Conservation (phyloP, 2,797 vertebrate species). For the Muraenolepis orangiensis region DNA sequence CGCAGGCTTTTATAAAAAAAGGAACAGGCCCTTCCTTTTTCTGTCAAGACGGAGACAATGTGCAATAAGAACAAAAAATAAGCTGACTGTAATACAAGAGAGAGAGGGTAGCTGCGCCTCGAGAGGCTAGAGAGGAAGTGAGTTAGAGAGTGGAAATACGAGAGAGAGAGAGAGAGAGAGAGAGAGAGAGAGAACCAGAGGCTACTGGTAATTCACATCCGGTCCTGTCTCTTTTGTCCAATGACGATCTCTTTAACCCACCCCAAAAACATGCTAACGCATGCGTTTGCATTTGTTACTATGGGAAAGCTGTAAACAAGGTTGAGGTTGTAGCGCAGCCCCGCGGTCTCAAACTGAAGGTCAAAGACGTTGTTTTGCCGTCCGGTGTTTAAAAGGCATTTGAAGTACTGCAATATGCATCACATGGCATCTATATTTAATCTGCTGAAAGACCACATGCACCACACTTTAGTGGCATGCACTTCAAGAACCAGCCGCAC, state of each 20-base stretch:
- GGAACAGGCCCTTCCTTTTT: too few species aligned
- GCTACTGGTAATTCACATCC: background rate
- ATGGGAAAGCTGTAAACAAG: conserved; percentile 34
- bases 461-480: too few species aligned
- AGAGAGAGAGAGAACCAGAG: background rate
- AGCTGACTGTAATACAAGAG: background rate
- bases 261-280: background rate
- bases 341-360: too few species aligned
- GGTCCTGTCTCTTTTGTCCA: background rate
- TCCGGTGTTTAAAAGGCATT: conserved; percentile 11
- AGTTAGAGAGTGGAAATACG: too few species aligned
- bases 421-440: conserved; percentile 41
- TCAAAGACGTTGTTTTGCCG: conserved; percentile 21
- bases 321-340: too few species aligned
- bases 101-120: too few species aligned
- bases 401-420: conserved; percentile 40
- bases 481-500: too few species aligned
- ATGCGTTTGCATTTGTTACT: background rate
- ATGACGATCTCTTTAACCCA: background rate
- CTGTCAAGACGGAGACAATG: background rate
- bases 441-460: conserved; percentile 27
- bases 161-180: too few species aligned
- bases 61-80: too few species aligned
- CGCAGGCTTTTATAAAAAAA: too few species aligned
- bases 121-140: too few species aligned